Evolutionary conservation across 2,113 vertebrate species (phyloP), one percentile per base, ranked within the genome.

Genomic region (rabbit (Oryctolagus cuniculus)): DNA sequence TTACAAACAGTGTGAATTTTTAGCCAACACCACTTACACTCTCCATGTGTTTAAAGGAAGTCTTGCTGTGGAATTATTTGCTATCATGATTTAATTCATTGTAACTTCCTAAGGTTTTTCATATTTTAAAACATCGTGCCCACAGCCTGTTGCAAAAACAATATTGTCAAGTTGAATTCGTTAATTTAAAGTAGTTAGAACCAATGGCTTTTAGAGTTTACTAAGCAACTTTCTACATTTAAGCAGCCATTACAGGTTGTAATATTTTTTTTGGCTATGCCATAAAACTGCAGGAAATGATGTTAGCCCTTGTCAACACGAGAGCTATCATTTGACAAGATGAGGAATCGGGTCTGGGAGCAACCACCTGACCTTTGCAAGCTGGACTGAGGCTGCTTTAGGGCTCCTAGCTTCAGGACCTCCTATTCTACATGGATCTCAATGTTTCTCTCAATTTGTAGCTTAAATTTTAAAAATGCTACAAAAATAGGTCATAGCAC

Each of bases 121-220:
- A 13, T 55, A n/a, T 79, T 95, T 86, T 81, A 85, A 67, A 93
- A 75, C 10, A 80, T 19, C 3, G 27, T 55, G 38, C 90, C 34
- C 79, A 55, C 36, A 77, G 51, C 31, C 85, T 88, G 61, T 27
- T 80, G 67, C 24, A 85, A 95, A 84, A 81, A 44, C 53, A 83
- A 36, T 31, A 9, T 25, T 58, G 38, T 58, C 38, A 64, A 77
- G 34, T 36, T 44, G 67, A 85, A 67, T 81, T 73, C 70, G 78
- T 80, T 92, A 81, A 67, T 70, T 64, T 36, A 75, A 91, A 84
- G 44, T 81, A 85, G 73, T 63, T 75, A 82, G 27, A 44, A 55
- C 2, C 74, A 94, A 75, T 27, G 77, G 22, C 13, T 9, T 24
- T 84, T 72, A 77, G 55, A 81, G 36, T 91, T 91, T 87, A 78